Evolutionary conservation across 2,888 invertebrate genomes (phyloP).

Genomic region (Drosophila fungiperda): DNA sequence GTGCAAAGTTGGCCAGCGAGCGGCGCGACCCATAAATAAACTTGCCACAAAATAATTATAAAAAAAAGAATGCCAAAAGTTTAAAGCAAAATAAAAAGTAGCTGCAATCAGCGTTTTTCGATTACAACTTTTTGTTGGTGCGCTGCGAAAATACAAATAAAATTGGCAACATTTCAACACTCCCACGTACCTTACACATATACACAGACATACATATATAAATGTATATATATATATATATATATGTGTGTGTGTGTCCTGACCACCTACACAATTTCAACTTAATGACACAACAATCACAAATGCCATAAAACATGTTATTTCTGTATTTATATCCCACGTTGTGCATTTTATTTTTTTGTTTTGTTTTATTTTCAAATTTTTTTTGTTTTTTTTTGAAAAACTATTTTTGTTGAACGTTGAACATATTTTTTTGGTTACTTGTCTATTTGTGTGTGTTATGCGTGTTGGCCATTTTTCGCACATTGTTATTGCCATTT

Average conservation of each 20-base stretch:
- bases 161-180: slow-evolving; percentile 65
- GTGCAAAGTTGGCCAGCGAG: slow-evolving; percentile 41
- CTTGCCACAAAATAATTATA: slow-evolving; percentile 74
- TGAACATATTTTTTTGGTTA: slow-evolving; percentile 20
- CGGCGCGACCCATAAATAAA: slow-evolving; percentile 64
- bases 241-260: slow-evolving; percentile 27
- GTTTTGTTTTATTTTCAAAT: neutral
- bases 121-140: slow-evolving; percentile 71
- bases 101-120: slow-evolving; percentile 66
- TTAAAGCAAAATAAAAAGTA: slow-evolving; percentile 16
- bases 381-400: slow-evolving; percentile 41
- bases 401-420: slow-evolving; percentile 55
- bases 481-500: slow-evolving; percentile 59
- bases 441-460: slow-evolving; percentile 31
- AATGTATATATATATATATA: slow-evolving; percentile 4
- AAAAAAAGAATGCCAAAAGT: slow-evolving; percentile 20
- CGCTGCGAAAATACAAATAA: slow-evolving; percentile 61
- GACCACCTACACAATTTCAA: slow-evolving; percentile 81
- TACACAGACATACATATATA: neutral
- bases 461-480: slow-evolving; percentile 34
- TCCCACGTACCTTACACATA: slow-evolving; percentile 36
- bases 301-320: slow-evolving; percentile 80
- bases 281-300: slow-evolving; percentile 81
- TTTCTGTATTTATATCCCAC: slow-evolving; percentile 22
- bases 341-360: slow-evolving; percentile 4